Base-by-base conservation (phyloP, 1,140 invertebrate species). In the Euborellia annulipes region DNA sequence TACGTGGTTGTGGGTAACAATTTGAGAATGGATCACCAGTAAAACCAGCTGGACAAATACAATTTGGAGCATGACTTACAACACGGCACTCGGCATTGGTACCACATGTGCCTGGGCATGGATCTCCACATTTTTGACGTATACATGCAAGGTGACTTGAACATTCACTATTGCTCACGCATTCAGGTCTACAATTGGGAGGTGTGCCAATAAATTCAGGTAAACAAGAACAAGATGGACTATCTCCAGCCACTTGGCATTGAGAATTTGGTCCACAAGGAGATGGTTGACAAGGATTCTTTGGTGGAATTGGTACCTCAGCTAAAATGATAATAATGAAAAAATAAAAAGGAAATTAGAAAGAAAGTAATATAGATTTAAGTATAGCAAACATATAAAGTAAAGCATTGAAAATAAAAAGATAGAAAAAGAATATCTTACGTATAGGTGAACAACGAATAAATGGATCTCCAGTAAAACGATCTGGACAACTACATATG, bases 381-480 rank as follows among this genome's bases (percentile, higher is more conserved):
- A n/a, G n/a, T n/a, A n/a, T n/a, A n/a, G n/a, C n/a, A n/a, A n/a
- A n/a, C n/a, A n/a, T n/a, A n/a, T n/a, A n/a, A n/a, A n/a, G n/a
- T n/a, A n/a, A n/a, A n/a, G n/a, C n/a, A n/a, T n/a, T n/a, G n/a
- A n/a, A n/a, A n/a, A n/a, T n/a, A n/a, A n/a, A n/a, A n/a, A n/a
- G n/a, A 32, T n/a, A n/a, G n/a, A n/a, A n/a, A n/a, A n/a, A n/a
- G n/a, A n/a, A n/a, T n/a, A n/a, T 11, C 57, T 48, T 61, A 57
- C 55, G 62, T 60, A 59, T 67, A 65, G 57, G 57, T 59, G 54
- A 50, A 51, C 74, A 82, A 38, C 62, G 57, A 42, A 66, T 67
- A 54, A 82, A 83, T 7, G 83, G 74, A 65, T 87, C 69, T 32
- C 84, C 84, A 45, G 69, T 71, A 52, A 72, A 81, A 27, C 75